Conservation (phyloP, 2,113 vertebrate genomes). For the Cygnus buccinator region DNA sequence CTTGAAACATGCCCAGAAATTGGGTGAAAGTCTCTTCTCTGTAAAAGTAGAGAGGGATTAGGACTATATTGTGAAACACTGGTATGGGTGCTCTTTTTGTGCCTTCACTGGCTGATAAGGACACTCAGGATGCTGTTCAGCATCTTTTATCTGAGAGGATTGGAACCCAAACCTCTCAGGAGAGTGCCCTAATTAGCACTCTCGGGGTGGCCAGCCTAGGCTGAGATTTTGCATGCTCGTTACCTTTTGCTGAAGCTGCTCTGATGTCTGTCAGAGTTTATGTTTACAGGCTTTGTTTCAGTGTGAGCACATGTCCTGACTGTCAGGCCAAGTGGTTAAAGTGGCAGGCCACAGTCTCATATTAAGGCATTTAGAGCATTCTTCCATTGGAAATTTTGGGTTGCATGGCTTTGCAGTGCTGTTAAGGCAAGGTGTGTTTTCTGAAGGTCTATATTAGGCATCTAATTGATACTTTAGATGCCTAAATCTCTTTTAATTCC, state of each 20-base stretch:
- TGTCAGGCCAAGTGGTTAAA: background rate
- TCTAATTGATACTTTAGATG: conserved; percentile 11
- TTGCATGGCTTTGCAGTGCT: background rate
- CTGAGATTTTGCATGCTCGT: background rate
- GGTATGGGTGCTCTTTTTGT: background rate
- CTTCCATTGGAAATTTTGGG: background rate
- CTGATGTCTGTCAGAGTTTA: background rate
- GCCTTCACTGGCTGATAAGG: background rate
- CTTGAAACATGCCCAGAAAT: background rate
- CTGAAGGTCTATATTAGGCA: background rate
- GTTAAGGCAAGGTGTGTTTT: background rate
- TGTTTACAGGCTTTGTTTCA: background rate
- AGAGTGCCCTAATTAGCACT: background rate
- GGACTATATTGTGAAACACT: background rate
- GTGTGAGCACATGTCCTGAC: background rate
- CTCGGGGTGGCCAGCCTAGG: background rate
- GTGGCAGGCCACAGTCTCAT: background rate
- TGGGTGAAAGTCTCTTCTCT: background rate
- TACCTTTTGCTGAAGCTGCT: background rate
- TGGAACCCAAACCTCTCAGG: conserved; percentile 1
- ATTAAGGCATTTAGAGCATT: background rate
- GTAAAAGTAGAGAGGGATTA: background rate
- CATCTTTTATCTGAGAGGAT: conserved; percentile 3
- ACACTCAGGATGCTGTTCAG: background rate
- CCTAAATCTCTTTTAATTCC: conserved; percentile 16